Base-by-base conservation (phyloP, 2,113 vertebrate genomes). In the Dolichotis patagonum region DNA sequence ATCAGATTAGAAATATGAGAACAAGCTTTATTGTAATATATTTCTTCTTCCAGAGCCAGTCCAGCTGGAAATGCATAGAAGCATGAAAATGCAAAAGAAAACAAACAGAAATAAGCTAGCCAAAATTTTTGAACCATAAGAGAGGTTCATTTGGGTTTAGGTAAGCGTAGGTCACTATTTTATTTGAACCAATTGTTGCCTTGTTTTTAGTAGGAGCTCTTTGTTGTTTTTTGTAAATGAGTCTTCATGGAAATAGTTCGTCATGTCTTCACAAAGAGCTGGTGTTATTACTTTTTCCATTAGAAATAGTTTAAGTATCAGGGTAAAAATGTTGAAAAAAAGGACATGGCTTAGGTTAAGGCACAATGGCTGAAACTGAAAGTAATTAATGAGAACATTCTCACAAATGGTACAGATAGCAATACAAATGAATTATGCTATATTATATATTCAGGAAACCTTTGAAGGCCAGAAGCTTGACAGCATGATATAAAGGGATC, bases 71-170 rank as follows among this genome's bases (percentile, higher is more conserved):
- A 88, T 96, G 97, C 96, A 97, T 38, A 86, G 96, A 91, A 96
- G 95, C 98, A 95, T 97, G 91, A 96, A 97, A 97, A 98, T 95
- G 95, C 88, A 97, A 97, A 94, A 97, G 71, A 97, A 93, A 97
- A 32, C 73, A 97, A 96, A 67, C 8, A 93, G 0, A 77, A 92
- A 96, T 96, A 98, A 95, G 30, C 16, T 96, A 96, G 93, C 78
- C 10, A 97, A 46, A 97, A 38, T 20, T 84, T 62, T 96, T 90
- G 89, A 97, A 97, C 60, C 14, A 63, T 84, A 96, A 84, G 12
- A 89, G 91, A 96, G 1, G 0, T 91, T 98, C 97, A 65, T 82
- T 92, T 58, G 86, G 11, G 63, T 86, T 81, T 93, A 78, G 60
- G 28, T 49, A 96, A 20, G 20, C 71, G 26, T 84, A 63, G 81